Evolutionary conservation across 2,888 invertebrate genomes (phyloP), one percentile per base, ranked within the genome.

Genomic region (Habroteleia sp.): DNA sequence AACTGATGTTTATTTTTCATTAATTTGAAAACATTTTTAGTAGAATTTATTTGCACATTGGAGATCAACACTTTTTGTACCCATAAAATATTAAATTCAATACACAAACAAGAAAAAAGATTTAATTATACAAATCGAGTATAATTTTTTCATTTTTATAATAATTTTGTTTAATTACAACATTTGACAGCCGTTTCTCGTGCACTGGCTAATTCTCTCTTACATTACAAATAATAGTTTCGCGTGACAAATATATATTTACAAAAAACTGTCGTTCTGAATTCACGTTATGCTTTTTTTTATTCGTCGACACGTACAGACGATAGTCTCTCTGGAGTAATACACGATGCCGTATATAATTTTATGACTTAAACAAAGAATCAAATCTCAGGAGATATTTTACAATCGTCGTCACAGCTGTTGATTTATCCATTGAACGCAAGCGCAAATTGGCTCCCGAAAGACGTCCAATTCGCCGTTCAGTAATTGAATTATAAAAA

Each of bases 381-480:
- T 5, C 20, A 16, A 14, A 35, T 35, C 13, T 20, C 35, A 23
- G 25, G 50, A 50, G 50, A 14, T 14, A 10, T 29, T 42, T 58
- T 20, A 33, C 6, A 60, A n/a, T 16, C 35, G 37, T 29, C 29
- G 13, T 5, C 39, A 10, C 29, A 20, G 27, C 16, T 60, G 44
- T 44, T 37, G 46, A 60, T 29, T 44, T 39, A 39, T 46, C 29
- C 16, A 35, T 35, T 33, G 13, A 29, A 48, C 23, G 6, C n/a
- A 23, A 35, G 16, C n/a, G 25, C 25, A 44, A 48, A 62, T 48
- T 62, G 31, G 37, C 17, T 29, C 48, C 48, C 31, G 7, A 29
- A 33, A 50, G 14, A 31, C 16, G 13, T 25, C 14, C 6, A 10
- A 6, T 29, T 39, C 1, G 16, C 13, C 16, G 13, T 14, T 25